Evolutionary conservation across 2,113 vertebrate species (phyloP).

Genomic region (Porphyrio hochstetteri): DNA sequence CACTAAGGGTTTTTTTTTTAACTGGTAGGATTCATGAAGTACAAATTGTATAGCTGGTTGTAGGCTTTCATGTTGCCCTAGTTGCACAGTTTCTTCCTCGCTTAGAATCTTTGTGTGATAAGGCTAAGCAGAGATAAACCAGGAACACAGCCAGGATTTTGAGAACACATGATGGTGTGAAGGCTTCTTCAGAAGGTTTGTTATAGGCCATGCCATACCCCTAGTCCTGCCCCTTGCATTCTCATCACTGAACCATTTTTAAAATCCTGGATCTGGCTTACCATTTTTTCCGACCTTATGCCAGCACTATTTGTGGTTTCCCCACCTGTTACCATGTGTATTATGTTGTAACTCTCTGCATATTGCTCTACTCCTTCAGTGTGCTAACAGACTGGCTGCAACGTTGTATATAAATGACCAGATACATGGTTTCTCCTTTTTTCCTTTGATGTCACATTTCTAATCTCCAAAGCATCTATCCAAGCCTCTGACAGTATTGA

Average conservation of each 20-base stretch:
- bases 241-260: conserved; percentile 72
- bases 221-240: conserved; percentile 50
- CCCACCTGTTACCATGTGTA: conserved; percentile 75
- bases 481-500: background rate
- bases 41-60: background rate
- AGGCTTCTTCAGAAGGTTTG: conserved; percentile 1
- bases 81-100: background rate
- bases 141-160: background rate
- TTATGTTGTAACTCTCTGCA: conserved; percentile 29
- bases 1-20: background rate
- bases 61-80: background rate
- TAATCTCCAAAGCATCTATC: background rate
- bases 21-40: background rate
- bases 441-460: background rate
- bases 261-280: conserved; percentile 66
- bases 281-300: conserved; percentile 78
- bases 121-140: background rate
- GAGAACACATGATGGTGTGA: background rate
- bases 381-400: background rate
- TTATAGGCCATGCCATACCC: background rate
- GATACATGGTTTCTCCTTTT: background rate
- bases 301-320: conserved; percentile 79
- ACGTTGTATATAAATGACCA: background rate
- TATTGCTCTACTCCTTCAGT: background rate
- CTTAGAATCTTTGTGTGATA: background rate